Evolutionary conservation across 2,113 vertebrate species (phyloP), one percentile per base, ranked within the genome.

Genomic region (Chauna torquata): DNA sequence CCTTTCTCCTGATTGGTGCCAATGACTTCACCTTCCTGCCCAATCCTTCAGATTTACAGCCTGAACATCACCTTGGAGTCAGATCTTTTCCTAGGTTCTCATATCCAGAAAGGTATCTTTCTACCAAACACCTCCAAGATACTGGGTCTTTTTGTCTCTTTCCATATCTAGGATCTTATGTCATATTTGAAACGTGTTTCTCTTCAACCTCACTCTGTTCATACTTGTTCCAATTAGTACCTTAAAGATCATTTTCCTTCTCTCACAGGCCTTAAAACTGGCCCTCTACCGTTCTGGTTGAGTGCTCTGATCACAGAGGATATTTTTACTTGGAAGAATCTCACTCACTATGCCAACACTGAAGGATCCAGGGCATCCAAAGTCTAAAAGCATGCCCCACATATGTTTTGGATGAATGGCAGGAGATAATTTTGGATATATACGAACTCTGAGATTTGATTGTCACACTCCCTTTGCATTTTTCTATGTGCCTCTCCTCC

Each of bases 271-370:
- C 75, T 64, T 82, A n/a, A 86, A 58, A 86, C 5, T 47, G 25
- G 2, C 7, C 10, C 9, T 79, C 34, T 57, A 9, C 15, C 3
- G 0, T 52, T 79, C 47, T 61, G 4, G 1, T 12, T 42, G 64
- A 74, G 40, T 30, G 16, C 18, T 66, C 12, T 45, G 13, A 65
- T 2, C 6, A 16, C 0, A 72, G 15, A 3, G 11, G 16, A 54
- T 86, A 54, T 36, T 68, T 49, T 45, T 20, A 55, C 34, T 36
- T 49, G 12, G 17, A 79, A 76, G 50, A 71, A 36, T 86, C 17
- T 69, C 40, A 42, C 24, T n/a, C 64, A 15, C 19, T 59, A 6
- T 14, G 49, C 11, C 10, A 52, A 11, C 70, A 82, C 38, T 75
- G 5, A 15, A 40, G 9, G 34, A 65, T 23, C 16, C 54, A 88